Evolutionary conservation across 2,113 vertebrate species (phyloP).

Genomic region (Leptocoma aspasia): DNA sequence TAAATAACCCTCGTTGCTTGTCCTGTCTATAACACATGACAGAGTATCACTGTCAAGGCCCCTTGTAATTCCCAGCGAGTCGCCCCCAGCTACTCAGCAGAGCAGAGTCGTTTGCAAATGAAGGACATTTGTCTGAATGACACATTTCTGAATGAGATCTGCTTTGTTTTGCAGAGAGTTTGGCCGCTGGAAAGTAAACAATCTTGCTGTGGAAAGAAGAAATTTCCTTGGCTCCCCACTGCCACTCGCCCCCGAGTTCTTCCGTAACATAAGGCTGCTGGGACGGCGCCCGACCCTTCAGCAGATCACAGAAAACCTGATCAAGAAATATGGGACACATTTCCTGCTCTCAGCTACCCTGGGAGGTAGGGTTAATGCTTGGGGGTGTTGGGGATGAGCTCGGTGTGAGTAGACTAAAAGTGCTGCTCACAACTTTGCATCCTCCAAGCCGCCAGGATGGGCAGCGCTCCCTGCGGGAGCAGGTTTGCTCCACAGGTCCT

Average conservation of each 20-base stretch:
- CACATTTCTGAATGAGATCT: slow-evolving; percentile 55
- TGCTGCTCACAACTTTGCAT: background rate
- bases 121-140: slow-evolving; percentile 40
- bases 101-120: slow-evolving; percentile 38
- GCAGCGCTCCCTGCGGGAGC: fast-evolving
- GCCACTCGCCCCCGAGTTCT: slow-evolving; percentile 92
- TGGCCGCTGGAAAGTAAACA: slow-evolving; percentile 98
- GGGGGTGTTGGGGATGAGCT: background rate
- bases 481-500: background rate
- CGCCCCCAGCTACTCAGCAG: background rate
- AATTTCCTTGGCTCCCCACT: slow-evolving; percentile 91
- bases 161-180: slow-evolving; percentile 87
- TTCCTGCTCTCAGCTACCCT: slow-evolving; percentile 93
- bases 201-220: slow-evolving; percentile 91
- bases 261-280: slow-evolving; percentile 91
- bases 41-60: background rate
- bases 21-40: background rate
- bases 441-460: background rate
- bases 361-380: slow-evolving; percentile 80
- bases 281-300: slow-evolving; percentile 90
- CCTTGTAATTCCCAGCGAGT: background rate
- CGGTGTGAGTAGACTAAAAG: background rate
- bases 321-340: slow-evolving; percentile 98
- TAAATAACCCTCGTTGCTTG: background rate
- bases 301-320: slow-evolving; percentile 94